A percentile compares a stretch with the other conserved stretches of the same genome.
Evolutionary conservation across 35 echinoderm and acorn worm genomes (phyloP).

Genomic region (Chiridota heheva): DNA sequence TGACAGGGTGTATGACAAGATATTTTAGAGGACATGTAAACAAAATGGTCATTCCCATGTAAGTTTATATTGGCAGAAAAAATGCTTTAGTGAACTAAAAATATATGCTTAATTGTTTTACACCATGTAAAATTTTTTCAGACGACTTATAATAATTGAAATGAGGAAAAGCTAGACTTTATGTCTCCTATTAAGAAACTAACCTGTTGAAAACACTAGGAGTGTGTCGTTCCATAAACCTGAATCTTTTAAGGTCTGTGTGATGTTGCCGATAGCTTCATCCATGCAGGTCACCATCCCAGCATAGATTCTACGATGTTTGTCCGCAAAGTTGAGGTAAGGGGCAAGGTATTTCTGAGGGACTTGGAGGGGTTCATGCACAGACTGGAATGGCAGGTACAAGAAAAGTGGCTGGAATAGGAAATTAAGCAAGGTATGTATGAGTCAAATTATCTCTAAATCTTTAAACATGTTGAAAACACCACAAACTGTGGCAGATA

Average conservation of each 20-base stretch:
- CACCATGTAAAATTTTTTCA: neutral
- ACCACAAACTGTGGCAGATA: neutral
- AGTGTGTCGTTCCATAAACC: constrained; percentile 78
- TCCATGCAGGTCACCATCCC: constrained; percentile 84
- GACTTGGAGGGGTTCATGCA: constrained; percentile 77
- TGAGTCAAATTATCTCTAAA: neutral
- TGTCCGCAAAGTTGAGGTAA: constrained; percentile 49
- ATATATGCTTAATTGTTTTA: neutral
- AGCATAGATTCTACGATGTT: constrained; percentile 48
- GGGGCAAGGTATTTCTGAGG: constrained; percentile 60
- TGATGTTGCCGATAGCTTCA: constrained; percentile 77
- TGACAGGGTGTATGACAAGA: no score
- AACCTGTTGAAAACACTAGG: constrained; percentile 80
- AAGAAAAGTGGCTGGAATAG: constrained; percentile 58
- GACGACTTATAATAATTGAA: neutral
- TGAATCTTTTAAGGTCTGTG: constrained; percentile 33
- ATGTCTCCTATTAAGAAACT: neutral
- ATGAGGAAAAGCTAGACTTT: neutral
- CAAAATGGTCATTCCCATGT: neutral
- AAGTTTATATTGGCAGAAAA: neutral
- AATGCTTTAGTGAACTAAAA: neutral
- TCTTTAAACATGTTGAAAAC: neutral
- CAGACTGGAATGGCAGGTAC: constrained; percentile 71
- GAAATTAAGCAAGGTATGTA: neutral
- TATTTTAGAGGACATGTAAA: no score